Evolutionary conservation across 2,113 vertebrate species (phyloP).

Genomic region (Formicarius rufipectus): DNA sequence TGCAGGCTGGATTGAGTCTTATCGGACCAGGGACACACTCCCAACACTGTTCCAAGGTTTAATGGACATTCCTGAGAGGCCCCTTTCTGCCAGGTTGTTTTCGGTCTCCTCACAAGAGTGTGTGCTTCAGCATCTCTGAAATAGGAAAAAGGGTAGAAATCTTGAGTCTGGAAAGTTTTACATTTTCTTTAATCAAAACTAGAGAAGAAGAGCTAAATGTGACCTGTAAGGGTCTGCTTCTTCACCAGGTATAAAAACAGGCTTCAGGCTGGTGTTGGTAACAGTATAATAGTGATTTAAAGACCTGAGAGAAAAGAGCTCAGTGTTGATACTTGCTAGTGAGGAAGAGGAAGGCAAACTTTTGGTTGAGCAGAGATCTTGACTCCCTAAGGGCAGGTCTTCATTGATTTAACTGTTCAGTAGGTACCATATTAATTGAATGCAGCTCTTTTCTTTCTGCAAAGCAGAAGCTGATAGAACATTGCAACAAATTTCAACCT

Average conservation of each 20-base stretch:
- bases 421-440: neutral
- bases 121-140: neutral
- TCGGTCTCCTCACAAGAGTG: no score
- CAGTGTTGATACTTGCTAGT: neutral
- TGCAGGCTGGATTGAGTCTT: no score
- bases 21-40: no score
- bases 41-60: no score
- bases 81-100: no score
- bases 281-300: neutral
- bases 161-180: neutral
- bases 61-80: no score
- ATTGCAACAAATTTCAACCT: neutral
- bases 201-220: neutral
- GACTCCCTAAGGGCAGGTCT: neutral
- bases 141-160: neutral
- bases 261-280: neutral
- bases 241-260: neutral
- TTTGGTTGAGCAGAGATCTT: neutral
- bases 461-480: neutral
- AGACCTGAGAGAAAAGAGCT: neutral
- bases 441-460: neutral
- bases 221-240: neutral
- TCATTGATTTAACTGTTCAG: neutral
- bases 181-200: neutral
- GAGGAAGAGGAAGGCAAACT: neutral